A percentile compares a stretch with the other conserved stretches of the same genome.
Conservation (phyloP, 2,113 vertebrate genomes). For the Mugil cephalus region DNA sequence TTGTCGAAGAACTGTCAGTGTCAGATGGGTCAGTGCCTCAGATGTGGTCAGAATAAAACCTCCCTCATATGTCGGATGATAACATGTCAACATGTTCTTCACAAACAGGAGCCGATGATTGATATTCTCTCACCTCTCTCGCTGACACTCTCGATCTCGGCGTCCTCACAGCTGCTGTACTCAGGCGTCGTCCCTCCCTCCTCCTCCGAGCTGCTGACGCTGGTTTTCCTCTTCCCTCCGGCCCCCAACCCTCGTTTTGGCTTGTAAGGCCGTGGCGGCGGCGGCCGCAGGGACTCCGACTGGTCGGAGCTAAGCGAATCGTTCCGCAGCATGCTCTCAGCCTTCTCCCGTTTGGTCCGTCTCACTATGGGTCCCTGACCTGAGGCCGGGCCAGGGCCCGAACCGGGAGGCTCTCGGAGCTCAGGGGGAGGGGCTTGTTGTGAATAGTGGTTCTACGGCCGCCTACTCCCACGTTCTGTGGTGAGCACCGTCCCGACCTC, state of each 20-base stretch:
- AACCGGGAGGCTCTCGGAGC: conserved; percentile 88
- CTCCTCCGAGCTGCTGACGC: conserved; percentile 98
- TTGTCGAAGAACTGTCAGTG: not conserved
- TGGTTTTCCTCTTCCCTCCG: conserved; percentile 94
- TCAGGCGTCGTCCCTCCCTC: conserved; percentile 97
- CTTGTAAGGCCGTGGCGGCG: conserved; percentile 95
- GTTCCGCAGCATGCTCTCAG: conserved; percentile 96
- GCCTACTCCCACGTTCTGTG: conserved; percentile 84
- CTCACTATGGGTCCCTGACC: conserved; percentile 86
- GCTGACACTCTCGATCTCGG: conserved; percentile 96
- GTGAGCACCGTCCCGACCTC: conserved; percentile 36
- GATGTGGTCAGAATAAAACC: not conserved
- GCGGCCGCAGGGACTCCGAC: conserved; percentile 95
- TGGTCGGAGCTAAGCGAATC: conserved; percentile 99
- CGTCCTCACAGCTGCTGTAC: conserved; percentile 98
- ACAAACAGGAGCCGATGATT: not conserved
- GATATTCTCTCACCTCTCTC: conserved; percentile 91
- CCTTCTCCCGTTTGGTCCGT: conserved; percentile 95
- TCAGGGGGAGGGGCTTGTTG: conserved; percentile 86
- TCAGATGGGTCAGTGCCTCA: not conserved
- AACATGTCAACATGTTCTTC: conserved; percentile 19
- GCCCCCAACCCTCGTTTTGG: conserved; percentile 85
- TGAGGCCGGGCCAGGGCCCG: conserved; percentile 87
- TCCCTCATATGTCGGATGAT: conserved; percentile 13
- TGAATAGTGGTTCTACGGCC: conserved; percentile 82